Percentiles rank a stretch among this genome's conserved stretches.
Conservation (phyloP, 2,888 invertebrate genomes). For the Eretmocerus hayati region DNA sequence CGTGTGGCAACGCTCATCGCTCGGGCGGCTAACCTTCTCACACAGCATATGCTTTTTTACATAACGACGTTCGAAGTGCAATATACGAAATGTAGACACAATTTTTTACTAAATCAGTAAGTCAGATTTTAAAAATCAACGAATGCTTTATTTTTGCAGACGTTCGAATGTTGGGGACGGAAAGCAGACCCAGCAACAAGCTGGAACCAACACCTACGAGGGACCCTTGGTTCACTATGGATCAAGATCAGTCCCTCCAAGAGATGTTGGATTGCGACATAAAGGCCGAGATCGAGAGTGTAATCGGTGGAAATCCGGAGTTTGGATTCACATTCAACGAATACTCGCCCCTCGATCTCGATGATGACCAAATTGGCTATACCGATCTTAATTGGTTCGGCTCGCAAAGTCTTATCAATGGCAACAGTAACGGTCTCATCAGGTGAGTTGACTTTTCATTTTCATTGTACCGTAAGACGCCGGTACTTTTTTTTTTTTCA, state of each 20-base stretch:
- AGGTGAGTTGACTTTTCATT: no score
- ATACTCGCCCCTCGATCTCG: slow-evolving; percentile 55
- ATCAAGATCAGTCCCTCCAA: slow-evolving; percentile 66
- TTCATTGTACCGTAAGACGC: no score
- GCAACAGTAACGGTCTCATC: slow-evolving; percentile 42
- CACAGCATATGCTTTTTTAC: no score
- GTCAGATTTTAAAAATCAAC: no score
- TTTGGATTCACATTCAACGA: slow-evolving; percentile 55
- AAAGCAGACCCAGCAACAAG: slow-evolving; percentile 43
- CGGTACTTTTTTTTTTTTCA: no score
- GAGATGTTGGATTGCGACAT: slow-evolving; percentile 89
- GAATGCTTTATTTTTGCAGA: no score
- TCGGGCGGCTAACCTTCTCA: no score
- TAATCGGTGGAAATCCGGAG: slow-evolving; percentile 59
- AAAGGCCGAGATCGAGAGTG: slow-evolving; percentile 75
- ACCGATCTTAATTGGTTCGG: slow-evolving; percentile 40
- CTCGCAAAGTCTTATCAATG: slow-evolving; percentile 39
- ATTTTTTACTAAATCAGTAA: no score
- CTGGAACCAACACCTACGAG: slow-evolving; percentile 43
- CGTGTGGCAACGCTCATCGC: no score
- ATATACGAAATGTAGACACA: no score
- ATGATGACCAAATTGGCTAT: slow-evolving; percentile 50
- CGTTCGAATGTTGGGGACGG: slow-evolving; percentile 46
- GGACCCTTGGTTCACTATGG: slow-evolving; percentile 45
- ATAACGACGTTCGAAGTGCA: no score